Evolutionary conservation across 2,797 vertebrate species (phyloP).

Genomic region (Merluccius polli): DNA sequence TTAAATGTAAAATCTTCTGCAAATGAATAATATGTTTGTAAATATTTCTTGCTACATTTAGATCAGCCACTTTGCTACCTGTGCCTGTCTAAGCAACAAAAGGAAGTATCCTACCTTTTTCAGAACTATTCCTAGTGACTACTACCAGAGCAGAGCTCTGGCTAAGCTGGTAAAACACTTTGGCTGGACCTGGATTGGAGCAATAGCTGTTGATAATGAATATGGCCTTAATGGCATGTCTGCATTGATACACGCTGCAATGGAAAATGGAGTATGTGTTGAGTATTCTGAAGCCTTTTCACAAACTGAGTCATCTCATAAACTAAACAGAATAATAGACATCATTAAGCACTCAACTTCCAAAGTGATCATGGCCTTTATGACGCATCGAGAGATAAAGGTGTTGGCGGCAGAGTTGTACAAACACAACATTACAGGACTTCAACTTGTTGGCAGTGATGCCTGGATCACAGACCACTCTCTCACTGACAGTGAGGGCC

Average conservation of each 20-base stretch:
- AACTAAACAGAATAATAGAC: constrained; percentile 55
- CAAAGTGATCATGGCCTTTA: constrained; percentile 72
- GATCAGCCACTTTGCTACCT: constrained; percentile 78
- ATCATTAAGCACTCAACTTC: constrained; percentile 64
- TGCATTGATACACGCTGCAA: constrained; percentile 61
- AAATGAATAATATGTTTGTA: neutral
- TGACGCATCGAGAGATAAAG: constrained; percentile 73
- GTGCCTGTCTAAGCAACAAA: constrained; percentile 73
- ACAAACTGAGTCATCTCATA: constrained; percentile 57
- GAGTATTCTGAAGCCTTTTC: constrained; percentile 73
- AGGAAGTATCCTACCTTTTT: constrained; percentile 72
- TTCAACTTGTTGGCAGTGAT: constrained; percentile 76
- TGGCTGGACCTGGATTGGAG: constrained; percentile 76
- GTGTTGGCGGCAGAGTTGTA: constrained; percentile 62
- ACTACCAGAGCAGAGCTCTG: constrained; percentile 73
- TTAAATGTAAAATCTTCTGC: neutral
- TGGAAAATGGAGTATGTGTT: constrained; percentile 70
- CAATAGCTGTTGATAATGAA: constrained; percentile 66
- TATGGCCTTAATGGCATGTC: constrained; percentile 69
- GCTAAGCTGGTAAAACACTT: constrained; percentile 70
- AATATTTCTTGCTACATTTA: constrained; percentile 32
- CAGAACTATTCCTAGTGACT: constrained; percentile 76
- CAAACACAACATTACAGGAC: constrained; percentile 64
- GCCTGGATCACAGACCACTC: constrained; percentile 76
- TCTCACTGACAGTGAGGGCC: constrained; percentile 56